Conservation (phyloP, 2,888 invertebrate species). For the Mantis religiosa region DNA sequence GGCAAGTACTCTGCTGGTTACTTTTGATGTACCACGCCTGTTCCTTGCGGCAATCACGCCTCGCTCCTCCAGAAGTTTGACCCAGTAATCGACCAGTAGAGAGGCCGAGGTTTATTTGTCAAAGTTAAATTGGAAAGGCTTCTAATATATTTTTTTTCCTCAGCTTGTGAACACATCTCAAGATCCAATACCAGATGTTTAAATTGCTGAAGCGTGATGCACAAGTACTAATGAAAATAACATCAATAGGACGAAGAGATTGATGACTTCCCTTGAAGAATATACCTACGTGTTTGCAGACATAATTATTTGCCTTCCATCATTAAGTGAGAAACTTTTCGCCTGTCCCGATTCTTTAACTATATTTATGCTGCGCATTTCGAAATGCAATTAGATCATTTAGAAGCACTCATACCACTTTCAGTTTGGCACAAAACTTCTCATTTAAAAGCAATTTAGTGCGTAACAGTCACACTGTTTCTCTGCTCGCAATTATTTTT, state of each 20-base stretch:
- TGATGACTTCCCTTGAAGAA: neutral
- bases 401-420: too few relatives aligned
- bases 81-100: constrained; percentile 2
- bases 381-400: too few relatives aligned
- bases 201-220: neutral
- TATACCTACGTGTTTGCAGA: neutral
- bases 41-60: neutral
- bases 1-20: neutral
- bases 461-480: too few relatives aligned
- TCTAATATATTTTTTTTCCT: constrained; percentile 7
- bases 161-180: neutral
- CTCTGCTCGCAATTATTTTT: too few relatives aligned
- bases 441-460: too few relatives aligned
- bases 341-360: neutral
- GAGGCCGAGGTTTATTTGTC: constrained; percentile 9
- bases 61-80: neutral
- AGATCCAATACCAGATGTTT: neutral
- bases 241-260: neutral
- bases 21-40: neutral
- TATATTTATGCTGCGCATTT: too few relatives aligned
- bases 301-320: neutral
- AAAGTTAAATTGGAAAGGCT: constrained; percentile 13
- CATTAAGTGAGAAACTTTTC: neutral
- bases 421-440: too few relatives aligned
- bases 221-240: neutral